These are phyloP conservation scores for Lithobates sylvaticus DNA, from an alignment of 2,797 vertebrate genomes.

Conservation along the genomic window DNA sequence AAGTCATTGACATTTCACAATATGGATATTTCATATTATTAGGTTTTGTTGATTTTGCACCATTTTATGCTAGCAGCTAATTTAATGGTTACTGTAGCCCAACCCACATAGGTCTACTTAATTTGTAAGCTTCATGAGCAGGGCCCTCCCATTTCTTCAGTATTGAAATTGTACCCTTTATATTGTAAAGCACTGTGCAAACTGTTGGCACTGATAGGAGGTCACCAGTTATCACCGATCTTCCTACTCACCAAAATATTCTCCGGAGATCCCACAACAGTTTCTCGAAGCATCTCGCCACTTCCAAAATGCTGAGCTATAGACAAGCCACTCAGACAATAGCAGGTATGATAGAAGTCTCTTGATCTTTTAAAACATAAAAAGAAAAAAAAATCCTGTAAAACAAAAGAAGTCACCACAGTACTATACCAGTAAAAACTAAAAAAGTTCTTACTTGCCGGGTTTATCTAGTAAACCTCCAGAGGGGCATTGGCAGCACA, in stretches of 20 bases:
- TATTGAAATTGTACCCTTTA: too few species aligned
- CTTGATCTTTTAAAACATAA: slow-evolving; percentile 79
- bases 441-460: slow-evolving; percentile 89
- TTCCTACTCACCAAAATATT: slow-evolving; percentile 87
- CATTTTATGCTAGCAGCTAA: too few species aligned
- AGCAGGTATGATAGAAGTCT: slow-evolving; percentile 98
- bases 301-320: slow-evolving; percentile 95
- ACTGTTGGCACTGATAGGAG: neutral
- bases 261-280: slow-evolving; percentile 85
- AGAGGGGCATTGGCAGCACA: slow-evolving; percentile 93
- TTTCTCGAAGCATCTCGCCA: slow-evolving; percentile 83
- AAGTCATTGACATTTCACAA: too few species aligned
- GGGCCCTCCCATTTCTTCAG: too few species aligned
- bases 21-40: too few species aligned
- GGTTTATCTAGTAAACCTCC: slow-evolving; percentile 96
- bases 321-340: slow-evolving; percentile 94
- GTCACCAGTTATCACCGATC: neutral
- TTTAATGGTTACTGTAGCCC: too few species aligned
- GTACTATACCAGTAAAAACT: too few species aligned
- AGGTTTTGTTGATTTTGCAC: too few species aligned
- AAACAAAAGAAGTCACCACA: too few species aligned
- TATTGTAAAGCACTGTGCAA: too few species aligned
- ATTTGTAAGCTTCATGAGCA: too few species aligned
- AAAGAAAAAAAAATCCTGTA: neutral
- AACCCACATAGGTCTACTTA: too few species aligned